Percentiles rank a stretch among this genome's conserved stretches.
Conservation (phyloP, 2,797 vertebrate species). For the Onychomys arenicola region DNA sequence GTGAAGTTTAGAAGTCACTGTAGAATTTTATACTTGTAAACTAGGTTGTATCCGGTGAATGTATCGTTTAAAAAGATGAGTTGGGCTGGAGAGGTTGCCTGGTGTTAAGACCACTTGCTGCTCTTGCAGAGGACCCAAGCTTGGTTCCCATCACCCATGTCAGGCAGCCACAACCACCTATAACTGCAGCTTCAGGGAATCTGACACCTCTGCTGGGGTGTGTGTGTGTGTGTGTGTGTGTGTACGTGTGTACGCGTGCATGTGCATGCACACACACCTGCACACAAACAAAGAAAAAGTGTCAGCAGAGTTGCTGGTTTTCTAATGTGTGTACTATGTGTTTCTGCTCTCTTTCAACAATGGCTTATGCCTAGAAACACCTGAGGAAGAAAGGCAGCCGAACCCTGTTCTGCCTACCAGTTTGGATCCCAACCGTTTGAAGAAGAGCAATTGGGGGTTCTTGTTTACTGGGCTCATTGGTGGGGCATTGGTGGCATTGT, state of each 20-base stretch:
- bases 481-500: slow-evolving; percentile 91
- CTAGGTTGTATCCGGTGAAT: not conserved
- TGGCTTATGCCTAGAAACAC: not conserved
- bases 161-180: not conserved
- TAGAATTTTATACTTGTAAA: not conserved
- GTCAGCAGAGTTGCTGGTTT: not conserved
- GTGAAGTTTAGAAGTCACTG: not conserved
- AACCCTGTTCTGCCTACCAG: not conserved
- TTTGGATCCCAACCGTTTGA: rapidly evolving
- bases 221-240: not conserved
- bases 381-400: rapidly evolving
- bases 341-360: slow-evolving; percentile 19
- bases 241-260: too few species aligned
- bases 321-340: not conserved
- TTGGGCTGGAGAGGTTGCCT: not conserved
- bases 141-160: not conserved
- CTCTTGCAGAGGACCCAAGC: not conserved
- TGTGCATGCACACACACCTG: too few species aligned
- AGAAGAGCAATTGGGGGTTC: slow-evolving; percentile 87
- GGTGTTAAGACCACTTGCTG: not conserved
- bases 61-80: not conserved
- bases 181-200: not conserved
- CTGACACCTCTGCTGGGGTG: not conserved
- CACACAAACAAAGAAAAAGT: not conserved
- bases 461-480: slow-evolving; percentile 89